Conservation (phyloP, 2,113 vertebrate genomes). For the Oncorhynchus keta region DNA sequence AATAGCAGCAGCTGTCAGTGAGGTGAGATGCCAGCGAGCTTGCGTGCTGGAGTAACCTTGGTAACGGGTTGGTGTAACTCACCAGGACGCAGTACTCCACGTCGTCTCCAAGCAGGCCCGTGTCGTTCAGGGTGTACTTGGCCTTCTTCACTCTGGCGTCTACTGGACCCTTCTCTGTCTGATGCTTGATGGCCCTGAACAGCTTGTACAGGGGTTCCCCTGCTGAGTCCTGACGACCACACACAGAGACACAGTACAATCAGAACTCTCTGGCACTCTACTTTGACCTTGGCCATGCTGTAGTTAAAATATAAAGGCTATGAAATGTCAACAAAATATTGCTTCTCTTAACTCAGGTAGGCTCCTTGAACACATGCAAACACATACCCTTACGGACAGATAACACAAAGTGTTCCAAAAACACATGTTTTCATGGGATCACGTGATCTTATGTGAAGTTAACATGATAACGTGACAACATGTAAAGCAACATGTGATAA, state of each 20-base stretch:
- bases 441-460: no score
- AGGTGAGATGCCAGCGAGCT: background rate
- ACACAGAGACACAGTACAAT: slow-evolving; percentile 19
- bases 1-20: no score
- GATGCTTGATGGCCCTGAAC: slow-evolving; percentile 95
- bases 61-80: background rate
- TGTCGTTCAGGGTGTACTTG: slow-evolving; percentile 97
- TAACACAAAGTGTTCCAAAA: no score
- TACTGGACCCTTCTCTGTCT: slow-evolving; percentile 96
- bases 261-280: background rate
- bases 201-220: slow-evolving; percentile 95
- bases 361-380: no score
- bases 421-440: no score
- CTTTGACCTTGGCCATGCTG: background rate
- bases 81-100: slow-evolving; percentile 91
- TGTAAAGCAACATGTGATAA: no score
- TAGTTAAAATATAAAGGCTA: background rate
- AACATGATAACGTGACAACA: no score
- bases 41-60: background rate
- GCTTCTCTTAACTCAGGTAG: no score
- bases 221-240: slow-evolving; percentile 81
- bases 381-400: background rate
- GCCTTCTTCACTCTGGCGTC: slow-evolving; percentile 93
- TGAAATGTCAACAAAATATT: background rate
- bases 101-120: slow-evolving; percentile 91